Conservation (phyloP, 2,888 invertebrate species). For the Endotricha flammealis region DNA sequence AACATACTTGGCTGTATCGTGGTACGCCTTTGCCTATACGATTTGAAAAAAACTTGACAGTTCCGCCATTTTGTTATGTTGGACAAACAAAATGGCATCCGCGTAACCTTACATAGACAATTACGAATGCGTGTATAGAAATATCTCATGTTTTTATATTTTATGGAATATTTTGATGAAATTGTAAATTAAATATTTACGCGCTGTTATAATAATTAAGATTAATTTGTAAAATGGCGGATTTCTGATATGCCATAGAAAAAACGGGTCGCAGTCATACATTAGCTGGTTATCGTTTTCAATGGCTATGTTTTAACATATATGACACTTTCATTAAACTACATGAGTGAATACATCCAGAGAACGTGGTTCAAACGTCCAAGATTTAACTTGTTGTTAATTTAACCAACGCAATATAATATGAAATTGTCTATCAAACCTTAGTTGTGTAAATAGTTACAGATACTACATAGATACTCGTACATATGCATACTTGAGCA, state of each 20-base stretch:
- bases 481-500: slow-evolving; percentile 33
- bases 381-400: no score
- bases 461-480: slow-evolving; percentile 11
- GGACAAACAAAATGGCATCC: slow-evolving; percentile 43
- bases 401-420: no score
- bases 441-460: no score
- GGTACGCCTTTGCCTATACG: slow-evolving; percentile 10
- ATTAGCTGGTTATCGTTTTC: slow-evolving; percentile 15
- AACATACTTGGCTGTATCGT: slow-evolving; percentile 24
- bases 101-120: slow-evolving; percentile 50
- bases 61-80: slow-evolving; percentile 32
- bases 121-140: slow-evolving; percentile 48
- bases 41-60: slow-evolving; percentile 29
- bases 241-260: slow-evolving; percentile 38
- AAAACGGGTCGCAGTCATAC: slow-evolving; percentile 23
- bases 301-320: slow-evolving; percentile 11
- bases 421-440: no score
- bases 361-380: no score
- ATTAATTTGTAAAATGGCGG: slow-evolving; percentile 32
- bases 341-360: no score
- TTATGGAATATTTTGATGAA: no score
- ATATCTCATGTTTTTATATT: no score
- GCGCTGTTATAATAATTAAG: no score
- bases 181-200: no score
- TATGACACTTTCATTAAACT: no score